Percentiles rank a stretch among this genome's conserved stretches.
Conservation (phyloP, 2,888 invertebrate genomes). For the Epinotia brunnichana region DNA sequence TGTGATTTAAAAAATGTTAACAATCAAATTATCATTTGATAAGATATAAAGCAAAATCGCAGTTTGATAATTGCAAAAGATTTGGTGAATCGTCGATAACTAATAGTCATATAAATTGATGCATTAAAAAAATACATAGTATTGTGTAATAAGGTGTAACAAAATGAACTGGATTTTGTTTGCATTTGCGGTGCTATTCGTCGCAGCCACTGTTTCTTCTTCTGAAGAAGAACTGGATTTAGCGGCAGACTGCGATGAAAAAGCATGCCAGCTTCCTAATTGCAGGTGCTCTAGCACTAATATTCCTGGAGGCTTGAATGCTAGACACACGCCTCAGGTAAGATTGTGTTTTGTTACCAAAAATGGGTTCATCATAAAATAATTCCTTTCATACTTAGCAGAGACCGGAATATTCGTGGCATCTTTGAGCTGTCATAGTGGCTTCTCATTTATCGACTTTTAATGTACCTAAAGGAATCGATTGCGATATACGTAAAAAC, state of each 20-base stretch:
- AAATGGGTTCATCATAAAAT: no score
- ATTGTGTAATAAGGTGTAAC: slow-evolving; percentile 5
- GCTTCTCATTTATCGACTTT: no score
- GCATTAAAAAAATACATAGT: slow-evolving; percentile 1
- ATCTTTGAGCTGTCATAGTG: no score
- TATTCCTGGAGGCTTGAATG: slow-evolving; percentile 66
- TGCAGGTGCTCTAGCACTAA: slow-evolving; percentile 72
- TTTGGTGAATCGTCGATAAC: slow-evolving; percentile 9
- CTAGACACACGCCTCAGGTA: slow-evolving; percentile 75
- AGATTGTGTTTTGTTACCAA: neutral
- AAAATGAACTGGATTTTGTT: slow-evolving; percentile 38
- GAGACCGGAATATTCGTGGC: no score
- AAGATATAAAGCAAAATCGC: slow-evolving; percentile 16
- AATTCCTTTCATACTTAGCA: no score
- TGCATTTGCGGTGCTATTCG: slow-evolving; percentile 23
- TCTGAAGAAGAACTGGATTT: slow-evolving; percentile 41
- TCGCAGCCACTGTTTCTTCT: slow-evolving; percentile 9
- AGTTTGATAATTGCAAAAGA: slow-evolving; percentile 26
- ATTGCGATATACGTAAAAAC: no score
- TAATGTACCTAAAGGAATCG: no score
- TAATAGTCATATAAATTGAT: slow-evolving; percentile 14
- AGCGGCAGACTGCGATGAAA: slow-evolving; percentile 51
- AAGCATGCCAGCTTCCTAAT: slow-evolving; percentile 66
- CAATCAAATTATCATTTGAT: neutral
- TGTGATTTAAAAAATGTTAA: neutral